These are phyloP conservation scores for Eurystomus gularis DNA, from an alignment of 2,113 vertebrate genomes.

Conservation along the genomic window DNA sequence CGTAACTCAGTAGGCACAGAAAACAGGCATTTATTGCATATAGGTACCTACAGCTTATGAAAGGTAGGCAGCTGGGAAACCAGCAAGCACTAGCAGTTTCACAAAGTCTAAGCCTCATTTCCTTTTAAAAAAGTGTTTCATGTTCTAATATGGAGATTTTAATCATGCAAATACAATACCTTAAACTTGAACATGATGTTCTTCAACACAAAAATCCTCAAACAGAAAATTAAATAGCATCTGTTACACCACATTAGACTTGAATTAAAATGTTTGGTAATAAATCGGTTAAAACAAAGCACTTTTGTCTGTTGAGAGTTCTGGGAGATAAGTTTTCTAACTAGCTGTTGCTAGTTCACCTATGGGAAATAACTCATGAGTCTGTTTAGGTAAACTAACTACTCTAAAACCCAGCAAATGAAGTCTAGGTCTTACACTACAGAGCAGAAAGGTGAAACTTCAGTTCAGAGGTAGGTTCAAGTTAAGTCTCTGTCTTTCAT, in stretches of 20 bases:
- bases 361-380: neutral
- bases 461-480: conserved; percentile 27
- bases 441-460: neutral
- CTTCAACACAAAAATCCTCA: neutral
- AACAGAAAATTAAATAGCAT: neutral
- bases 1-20: neutral
- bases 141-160: neutral
- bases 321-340: neutral
- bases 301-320: neutral
- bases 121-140: neutral
- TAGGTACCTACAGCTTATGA: neutral
- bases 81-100: neutral
- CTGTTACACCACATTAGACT: neutral
- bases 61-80: neutral
- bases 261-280: neutral
- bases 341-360: neutral
- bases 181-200: neutral
- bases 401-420: neutral
- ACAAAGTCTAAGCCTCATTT: neutral
- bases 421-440: neutral
- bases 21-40: conserved; percentile 5
- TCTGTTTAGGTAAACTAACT: neutral
- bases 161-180: neutral
- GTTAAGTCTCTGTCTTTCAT: neutral
- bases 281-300: neutral